These are phyloP conservation scores for Steinernema scapterisci DNA, from an alignment of 2,888 invertebrate genomes.

Conservation along the genomic window DNA sequence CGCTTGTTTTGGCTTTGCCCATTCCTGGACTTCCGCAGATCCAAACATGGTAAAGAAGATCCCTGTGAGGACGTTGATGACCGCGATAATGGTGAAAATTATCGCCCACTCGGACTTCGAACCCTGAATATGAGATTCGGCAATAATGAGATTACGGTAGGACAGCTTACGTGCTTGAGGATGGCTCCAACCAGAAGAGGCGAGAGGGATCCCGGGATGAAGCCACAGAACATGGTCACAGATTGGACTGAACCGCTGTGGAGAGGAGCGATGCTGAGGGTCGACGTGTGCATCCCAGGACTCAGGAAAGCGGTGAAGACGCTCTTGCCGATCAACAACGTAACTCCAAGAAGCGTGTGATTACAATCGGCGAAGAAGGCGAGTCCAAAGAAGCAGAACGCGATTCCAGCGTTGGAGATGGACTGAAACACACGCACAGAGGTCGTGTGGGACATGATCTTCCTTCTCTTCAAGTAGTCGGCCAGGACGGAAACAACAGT, in stretches of 20 bases:
- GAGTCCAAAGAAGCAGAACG: conserved; percentile 7
- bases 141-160: neutral
- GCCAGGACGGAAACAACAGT: conserved; percentile 40
- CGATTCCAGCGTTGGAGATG: neutral
- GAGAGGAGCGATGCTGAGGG: conserved; percentile 42
- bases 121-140: neutral
- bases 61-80: conserved; percentile 35
- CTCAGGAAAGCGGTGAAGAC: conserved; percentile 35
- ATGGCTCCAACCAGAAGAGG: conserved; percentile 39
- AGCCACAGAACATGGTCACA: neutral
- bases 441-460: neutral
- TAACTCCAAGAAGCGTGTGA: neutral
- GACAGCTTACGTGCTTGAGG: conserved; percentile 27
- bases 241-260: conserved; percentile 37
- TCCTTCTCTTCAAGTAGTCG: conserved; percentile 40
- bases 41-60: conserved; percentile 37
- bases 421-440: neutral
- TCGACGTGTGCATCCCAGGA: conserved; percentile 46
- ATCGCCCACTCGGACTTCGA: conserved; percentile 32
- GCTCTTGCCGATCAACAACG: neutral
- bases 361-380: neutral
- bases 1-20: neutral
- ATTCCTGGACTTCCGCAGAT: conserved; percentile 22
- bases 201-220: conserved; percentile 10
- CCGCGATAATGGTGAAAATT: conserved; percentile 29